These are phyloP conservation scores for Trachelus iudaicus DNA, from an alignment of 2,888 invertebrate genomes.

Conservation along the genomic window DNA sequence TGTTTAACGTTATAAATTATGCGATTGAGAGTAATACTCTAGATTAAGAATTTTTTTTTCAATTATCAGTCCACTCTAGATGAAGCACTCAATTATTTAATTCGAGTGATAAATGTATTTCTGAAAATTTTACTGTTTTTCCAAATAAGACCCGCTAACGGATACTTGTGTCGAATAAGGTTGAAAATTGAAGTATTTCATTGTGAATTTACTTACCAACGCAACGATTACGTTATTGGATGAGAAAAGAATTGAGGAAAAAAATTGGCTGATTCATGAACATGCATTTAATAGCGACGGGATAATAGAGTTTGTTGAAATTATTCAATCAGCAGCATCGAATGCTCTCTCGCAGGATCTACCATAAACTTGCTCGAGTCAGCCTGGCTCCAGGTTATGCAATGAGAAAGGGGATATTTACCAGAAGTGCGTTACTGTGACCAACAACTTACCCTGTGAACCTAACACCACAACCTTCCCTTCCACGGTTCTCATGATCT, in stretches of 20 bases:
- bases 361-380: too few relatives aligned
- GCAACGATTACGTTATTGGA: background rate
- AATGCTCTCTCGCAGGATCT: too few relatives aligned
- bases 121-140: background rate
- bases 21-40: background rate
- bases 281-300: background rate
- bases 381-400: background rate
- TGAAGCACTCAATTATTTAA: background rate
- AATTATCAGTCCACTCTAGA: background rate
- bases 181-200: background rate
- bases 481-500: conserved; percentile 78
- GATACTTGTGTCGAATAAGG: background rate
- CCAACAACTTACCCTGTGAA: conserved; percentile 74
- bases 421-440: background rate
- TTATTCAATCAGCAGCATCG: too few relatives aligned
- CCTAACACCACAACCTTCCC: conserved; percentile 90
- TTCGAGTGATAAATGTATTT: background rate
- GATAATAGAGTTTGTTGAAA: too few relatives aligned
- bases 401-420: background rate
- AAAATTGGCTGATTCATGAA: background rate
- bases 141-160: background rate
- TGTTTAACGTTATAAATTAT: background rate
- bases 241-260: background rate
- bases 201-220: background rate
- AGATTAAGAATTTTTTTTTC: background rate